phyloP scores from a whole-genome alignment of 2,797 vertebrate species.

The Xyrichtys novacula region DNA sequence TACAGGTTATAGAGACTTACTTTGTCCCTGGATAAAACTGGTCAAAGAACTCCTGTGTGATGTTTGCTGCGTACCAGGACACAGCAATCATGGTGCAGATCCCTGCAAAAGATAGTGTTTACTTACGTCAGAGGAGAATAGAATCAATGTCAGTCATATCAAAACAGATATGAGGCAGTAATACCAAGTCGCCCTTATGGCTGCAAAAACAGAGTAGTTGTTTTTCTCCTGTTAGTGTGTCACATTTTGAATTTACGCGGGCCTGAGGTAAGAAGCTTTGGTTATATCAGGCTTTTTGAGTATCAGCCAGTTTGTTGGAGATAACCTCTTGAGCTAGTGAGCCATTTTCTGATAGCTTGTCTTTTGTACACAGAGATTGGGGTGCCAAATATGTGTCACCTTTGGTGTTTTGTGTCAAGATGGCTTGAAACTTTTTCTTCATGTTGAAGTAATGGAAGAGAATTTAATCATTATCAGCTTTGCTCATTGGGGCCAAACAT shows the following conservation, averaged over 20 bases:
- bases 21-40: conserved; percentile 88
- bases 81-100: conserved; percentile 89
- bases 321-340: conserved; percentile 51
- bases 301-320: conserved; percentile 22
- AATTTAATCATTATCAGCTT: no score
- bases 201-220: not conserved
- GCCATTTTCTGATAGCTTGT: conserved; percentile 51
- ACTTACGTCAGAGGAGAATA: not conserved
- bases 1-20: conserved; percentile 79
- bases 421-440: not conserved
- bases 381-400: conserved; percentile 16
- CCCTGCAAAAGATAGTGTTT: conserved; percentile 74
- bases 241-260: not conserved
- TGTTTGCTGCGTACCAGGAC: conserved; percentile 92
- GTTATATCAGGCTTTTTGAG: conserved; percentile 13
- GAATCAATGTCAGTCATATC: not conserved
- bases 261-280: not conserved
- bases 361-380: conserved; percentile 50
- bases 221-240: not conserved
- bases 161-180: not conserved
- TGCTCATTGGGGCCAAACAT: no score
- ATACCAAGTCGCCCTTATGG: not conserved
- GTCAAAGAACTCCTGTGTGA: conserved; percentile 91
- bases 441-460: not conserved
- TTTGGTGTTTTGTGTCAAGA: conserved; percentile 1